Base-by-base conservation (phyloP, 2,797 vertebrate genomes). In the Aselliscus stoliczkanus region DNA sequence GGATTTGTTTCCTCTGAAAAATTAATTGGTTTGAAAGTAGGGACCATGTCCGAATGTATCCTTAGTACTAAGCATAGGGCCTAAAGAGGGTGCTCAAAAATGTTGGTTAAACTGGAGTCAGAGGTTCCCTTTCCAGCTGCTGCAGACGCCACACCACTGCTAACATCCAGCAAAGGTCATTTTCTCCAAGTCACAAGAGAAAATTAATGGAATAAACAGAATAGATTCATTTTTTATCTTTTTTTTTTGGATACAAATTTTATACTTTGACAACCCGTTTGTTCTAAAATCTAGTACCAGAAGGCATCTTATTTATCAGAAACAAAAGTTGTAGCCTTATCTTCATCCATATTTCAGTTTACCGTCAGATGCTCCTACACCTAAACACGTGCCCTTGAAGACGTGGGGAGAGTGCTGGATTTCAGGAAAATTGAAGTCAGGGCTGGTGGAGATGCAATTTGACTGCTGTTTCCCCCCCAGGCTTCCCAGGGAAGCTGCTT, bases 251-350 rank as follows among this genome's bases (percentile, higher is more conserved):
- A 54, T 23, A n/a, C 42, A 94, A 44, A n/a, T 23, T 86, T 92
- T 90, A 58, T 82, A 56, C 18, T 20, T 92, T 85, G 93, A 86
- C 88, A 93, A 60, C 29, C 95, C 56, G 25, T 96, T 96, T 95
- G n/a, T 47, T 54, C 81, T 67, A 69, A 95, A 94, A 87, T 77
- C 60, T 86, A 67, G n/a, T 84, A 88, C 96, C 67, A 67, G 83
- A 90, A 94, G 42, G 23, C 84, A 93, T 96, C 70, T 91, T 96
- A 96, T 88, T 93, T 92, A 93, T 93, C 17, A 92, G 95, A 96
- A 88, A 96, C n/a, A 96, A 88, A 50, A 54, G 34, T 54, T 81
- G 39, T 34, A 42, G 88, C 31, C 50, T 75, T 65, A 60, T 31
- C n/a, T 75, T 84, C 56, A 85, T 95, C 76, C 88, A 47, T 94